Evolutionary conservation across 2,113 vertebrate genomes (phyloP), one percentile per base, ranked within the genome.

Genomic region (Motacilla alba): DNA sequence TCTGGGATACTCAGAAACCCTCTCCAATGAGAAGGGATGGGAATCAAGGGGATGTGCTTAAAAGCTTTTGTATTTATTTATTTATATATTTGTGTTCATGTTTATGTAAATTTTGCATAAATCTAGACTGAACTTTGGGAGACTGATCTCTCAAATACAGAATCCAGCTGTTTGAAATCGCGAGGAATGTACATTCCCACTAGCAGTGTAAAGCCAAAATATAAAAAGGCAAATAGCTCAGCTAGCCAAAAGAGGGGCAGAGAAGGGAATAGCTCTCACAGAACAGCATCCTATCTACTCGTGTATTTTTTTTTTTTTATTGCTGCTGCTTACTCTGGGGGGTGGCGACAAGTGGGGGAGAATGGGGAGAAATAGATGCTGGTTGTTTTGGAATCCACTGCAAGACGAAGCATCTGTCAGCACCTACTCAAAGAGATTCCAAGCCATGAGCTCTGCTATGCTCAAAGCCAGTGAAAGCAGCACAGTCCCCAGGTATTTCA

Each of bases 121-220:
- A 82, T 88, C 47, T 89, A 52, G 63, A 39, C 26, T 94, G 74
- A 90, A 80, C 83, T 92, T 91, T 33, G 59, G 24, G 55, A 91
- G 63, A 30, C 10, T 1, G 6, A 47, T 58, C 60, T 59, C 67
- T 83, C 26, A 11, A 85, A 77, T 89, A 67, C 53, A 80, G 88
- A 79, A 87, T 77, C 74, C 94, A 96, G 91, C 80, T 97, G 96
- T 67, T 44, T 91, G 75, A 94, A 95, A 92, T 83, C 52, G 72
- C 0, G 0, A 92, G 82, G 60, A 83, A 69, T 33, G 70, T 46
- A 56, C 63, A 76, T 91, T 91, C 77, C 68, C 52, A 66, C 59
- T 37, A 94, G 47, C 74, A 95, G 47, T 2, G 6, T 47, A 87
- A 92, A 83, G 55, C 52, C 85, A 78, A 93, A 95, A 87, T 44